These are phyloP conservation scores for Anthopleura sola DNA, from an alignment of 64 coral and sea anemone species.

Conservation along the genomic window DNA sequence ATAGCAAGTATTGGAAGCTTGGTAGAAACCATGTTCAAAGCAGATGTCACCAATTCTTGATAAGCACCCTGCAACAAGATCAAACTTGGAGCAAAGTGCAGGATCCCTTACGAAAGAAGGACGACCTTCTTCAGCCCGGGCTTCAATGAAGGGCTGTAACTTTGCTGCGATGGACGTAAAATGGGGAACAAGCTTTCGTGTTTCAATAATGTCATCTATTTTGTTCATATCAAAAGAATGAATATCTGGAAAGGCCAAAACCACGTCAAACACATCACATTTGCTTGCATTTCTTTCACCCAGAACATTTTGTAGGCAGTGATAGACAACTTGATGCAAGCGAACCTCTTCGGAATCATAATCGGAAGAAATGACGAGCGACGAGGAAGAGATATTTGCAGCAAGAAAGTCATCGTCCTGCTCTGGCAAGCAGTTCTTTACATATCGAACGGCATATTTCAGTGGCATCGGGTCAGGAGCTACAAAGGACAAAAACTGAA, in stretches of 20 bases:
- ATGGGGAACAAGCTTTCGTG: neutral
- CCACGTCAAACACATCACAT: neutral
- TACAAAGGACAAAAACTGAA: slow-evolving; percentile 24
- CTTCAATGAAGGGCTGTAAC: neutral
- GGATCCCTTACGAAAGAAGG: neutral
- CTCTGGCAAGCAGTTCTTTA: neutral
- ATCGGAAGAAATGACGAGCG: slow-evolving; percentile 2
- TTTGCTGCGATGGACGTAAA: neutral
- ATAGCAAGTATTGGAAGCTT: neutral
- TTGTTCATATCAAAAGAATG: neutral
- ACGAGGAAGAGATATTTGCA: slow-evolving; percentile 11
- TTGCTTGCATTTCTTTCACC: neutral
- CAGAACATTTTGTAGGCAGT: neutral
- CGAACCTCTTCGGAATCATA: neutral
- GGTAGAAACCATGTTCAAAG: neutral
- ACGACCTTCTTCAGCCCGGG: neutral
- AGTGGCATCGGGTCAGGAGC: neutral
- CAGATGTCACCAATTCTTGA: neutral
- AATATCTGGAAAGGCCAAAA: slow-evolving; percentile 1
- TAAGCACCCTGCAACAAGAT: neutral
- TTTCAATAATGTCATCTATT: neutral
- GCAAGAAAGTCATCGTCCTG: slow-evolving; percentile 11
- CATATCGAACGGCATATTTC: slow-evolving; percentile 19
- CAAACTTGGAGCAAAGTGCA: neutral
- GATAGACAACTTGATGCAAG: slow-evolving; percentile 13